phyloP scores from a whole-genome alignment of 2,888 invertebrate genomes.

The Agrilus mali region DNA sequence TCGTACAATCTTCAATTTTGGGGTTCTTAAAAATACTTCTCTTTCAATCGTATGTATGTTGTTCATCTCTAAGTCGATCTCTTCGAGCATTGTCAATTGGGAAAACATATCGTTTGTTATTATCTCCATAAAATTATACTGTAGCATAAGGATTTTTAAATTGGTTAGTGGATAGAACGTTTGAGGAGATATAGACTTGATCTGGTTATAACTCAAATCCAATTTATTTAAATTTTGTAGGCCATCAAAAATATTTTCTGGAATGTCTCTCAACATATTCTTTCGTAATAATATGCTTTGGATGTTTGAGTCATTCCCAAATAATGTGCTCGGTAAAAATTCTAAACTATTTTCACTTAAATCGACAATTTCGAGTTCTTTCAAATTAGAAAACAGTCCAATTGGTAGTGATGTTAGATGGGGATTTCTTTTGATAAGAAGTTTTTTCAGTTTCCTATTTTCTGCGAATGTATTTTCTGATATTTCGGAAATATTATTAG shows the following conservation, averaged over 20 bases:
- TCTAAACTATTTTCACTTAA: slow-evolving; percentile 31
- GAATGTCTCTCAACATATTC: slow-evolving; percentile 37
- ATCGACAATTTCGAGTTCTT: slow-evolving; percentile 15
- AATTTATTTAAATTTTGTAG: slow-evolving; percentile 40
- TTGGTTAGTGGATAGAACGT: slow-evolving; percentile 51
- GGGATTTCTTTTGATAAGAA: slow-evolving; percentile 23
- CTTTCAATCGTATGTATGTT: slow-evolving; percentile 42
- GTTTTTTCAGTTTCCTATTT: slow-evolving; percentile 22
- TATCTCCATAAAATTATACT: slow-evolving; percentile 46
- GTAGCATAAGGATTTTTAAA: slow-evolving; percentile 49
- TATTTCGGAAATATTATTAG: slow-evolving; percentile 52
- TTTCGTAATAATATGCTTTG: slow-evolving; percentile 46
- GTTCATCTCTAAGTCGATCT: slow-evolving; percentile 53
- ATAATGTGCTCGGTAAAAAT: slow-evolving; percentile 46
- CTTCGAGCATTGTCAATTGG: slow-evolving; percentile 41
- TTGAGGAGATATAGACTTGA: slow-evolving; percentile 40
- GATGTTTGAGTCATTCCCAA: slow-evolving; percentile 45
- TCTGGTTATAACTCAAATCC: slow-evolving; percentile 10
- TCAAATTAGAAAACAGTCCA: slow-evolving; percentile 12
- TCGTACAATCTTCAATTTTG: slow-evolving; percentile 11
- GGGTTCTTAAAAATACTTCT: slow-evolving; percentile 35
- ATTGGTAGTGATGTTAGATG: slow-evolving; percentile 2
- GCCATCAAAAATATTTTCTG: slow-evolving; percentile 45
- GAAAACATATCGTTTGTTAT: slow-evolving; percentile 48
- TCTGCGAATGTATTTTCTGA: slow-evolving; percentile 44